Base-by-base conservation (phyloP, 2,888 invertebrate species). In the Lamellibrachia columna region DNA sequence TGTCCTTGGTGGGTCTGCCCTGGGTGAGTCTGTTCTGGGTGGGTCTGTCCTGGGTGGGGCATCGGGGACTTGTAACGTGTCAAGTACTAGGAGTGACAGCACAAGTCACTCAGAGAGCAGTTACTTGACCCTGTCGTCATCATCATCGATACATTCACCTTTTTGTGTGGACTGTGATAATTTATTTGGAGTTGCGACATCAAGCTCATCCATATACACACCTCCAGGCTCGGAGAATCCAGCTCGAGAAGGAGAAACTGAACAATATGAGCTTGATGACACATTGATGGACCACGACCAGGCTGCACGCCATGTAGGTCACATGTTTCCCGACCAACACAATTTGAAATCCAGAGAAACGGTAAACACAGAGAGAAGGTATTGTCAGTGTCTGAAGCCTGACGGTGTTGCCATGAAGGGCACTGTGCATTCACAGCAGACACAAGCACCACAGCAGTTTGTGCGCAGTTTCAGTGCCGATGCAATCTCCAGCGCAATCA, bases 141-240 rank as follows among this genome's bases (percentile, higher is more conserved):
- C 75, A 22, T 75, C 75, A n/a, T 75, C 75, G 22, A 22, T 75
- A 75, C 75, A 75, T 75, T 75, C 75, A n/a, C 75, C 75, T 22
- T 75, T 75, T n/a, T 75, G 75, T 75, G 75, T 75, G 75, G 75
- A 75, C 75, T 75, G 75, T 75, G 75, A 75, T 75, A 75, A 75
- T 75, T 22, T 75, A 75, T 75, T 75, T 75, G 75, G 75, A 15
- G 75, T 75, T 75, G 75, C 75, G 22, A 75, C 22, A n/a, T 8
- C 58, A 58, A 8, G 7, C 75, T 75, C 75, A 6, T 75, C 75
- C 1, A 6, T 75, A 15, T 22, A 15, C 22, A 15, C 75, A 15
- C 75, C 75, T 75, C 15, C 75, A 22, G 75, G 22, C 75, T 75
- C 75, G 22, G 75, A n/a, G 75, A 75, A 60, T 22, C 75, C n/a